Conservation (phyloP, 2,113 vertebrate genomes). For the Ammodytes marinus region DNA sequence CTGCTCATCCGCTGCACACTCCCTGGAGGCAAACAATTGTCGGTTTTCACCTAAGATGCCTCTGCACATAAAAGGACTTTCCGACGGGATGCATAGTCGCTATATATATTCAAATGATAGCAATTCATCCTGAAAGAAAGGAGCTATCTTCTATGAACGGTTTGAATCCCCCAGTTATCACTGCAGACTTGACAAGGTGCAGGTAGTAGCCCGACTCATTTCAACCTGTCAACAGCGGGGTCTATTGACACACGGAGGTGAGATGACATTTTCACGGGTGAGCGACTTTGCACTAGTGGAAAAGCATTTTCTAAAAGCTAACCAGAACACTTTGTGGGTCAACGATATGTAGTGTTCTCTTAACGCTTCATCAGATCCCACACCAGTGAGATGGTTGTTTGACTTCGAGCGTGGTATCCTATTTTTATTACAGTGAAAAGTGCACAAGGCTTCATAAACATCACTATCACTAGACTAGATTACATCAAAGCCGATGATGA, state of each 20-base stretch:
- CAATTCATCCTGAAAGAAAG: conserved; percentile 50
- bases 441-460: conserved; percentile 8
- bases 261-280: conserved; percentile 51
- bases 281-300: conserved; percentile 36
- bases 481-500: too few species aligned
- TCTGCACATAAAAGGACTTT: conserved; percentile 52
- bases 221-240: conserved; percentile 54
- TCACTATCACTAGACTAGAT: not conserved
- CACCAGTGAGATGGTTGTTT: conserved; percentile 46
- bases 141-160: conserved; percentile 25
- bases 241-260: conserved; percentile 51
- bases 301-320: conserved; percentile 61
- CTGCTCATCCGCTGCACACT: conserved; percentile 35
- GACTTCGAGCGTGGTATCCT: conserved; percentile 43
- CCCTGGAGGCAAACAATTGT: conserved; percentile 53
- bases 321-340: conserved; percentile 60
- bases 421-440: conserved; percentile 35
- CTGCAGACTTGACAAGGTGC: conserved; percentile 67
- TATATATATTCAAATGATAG: conserved; percentile 27
- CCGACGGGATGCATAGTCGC: conserved; percentile 53
- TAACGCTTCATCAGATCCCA: conserved; percentile 6
- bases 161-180: conserved; percentile 58
- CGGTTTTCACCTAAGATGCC: conserved; percentile 50
- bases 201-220: conserved; percentile 64
- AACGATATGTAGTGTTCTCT: conserved; percentile 41